Conservation (phyloP, 2,888 invertebrate species). For the Archips crataeganus region DNA sequence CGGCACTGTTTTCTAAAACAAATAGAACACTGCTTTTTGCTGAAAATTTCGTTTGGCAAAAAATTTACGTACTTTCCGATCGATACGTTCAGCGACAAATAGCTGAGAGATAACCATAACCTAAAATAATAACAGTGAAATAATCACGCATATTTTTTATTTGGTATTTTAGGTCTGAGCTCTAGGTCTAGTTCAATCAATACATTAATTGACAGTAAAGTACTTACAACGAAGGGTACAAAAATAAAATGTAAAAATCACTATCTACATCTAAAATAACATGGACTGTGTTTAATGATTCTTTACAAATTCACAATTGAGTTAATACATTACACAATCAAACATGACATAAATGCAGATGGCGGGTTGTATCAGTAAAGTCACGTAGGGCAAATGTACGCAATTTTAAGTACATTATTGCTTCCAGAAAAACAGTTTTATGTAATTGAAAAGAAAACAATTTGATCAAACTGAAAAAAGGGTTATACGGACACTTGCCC, state of each 20-base stretch:
- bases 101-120: not conserved
- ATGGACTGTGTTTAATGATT: constrained; percentile 45
- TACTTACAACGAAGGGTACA: constrained; percentile 74
- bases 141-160: constrained; percentile 81
- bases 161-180: constrained; percentile 47
- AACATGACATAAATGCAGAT: constrained; percentile 1
- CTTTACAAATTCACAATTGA: constrained; percentile 21
- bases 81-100: not conserved
- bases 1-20: too few relatives aligned
- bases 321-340: not conserved
- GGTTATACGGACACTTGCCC: too few relatives aligned
- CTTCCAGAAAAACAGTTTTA: too few relatives aligned
- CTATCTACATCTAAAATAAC: constrained; percentile 56
- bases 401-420: too few relatives aligned
- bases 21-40: too few relatives aligned
- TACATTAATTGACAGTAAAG: constrained; percentile 82
- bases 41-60: too few relatives aligned
- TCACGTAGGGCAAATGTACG: too few relatives aligned
- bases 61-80: too few relatives aligned
- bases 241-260: constrained; percentile 79
- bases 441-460: too few relatives aligned
- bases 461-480: too few relatives aligned
- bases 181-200: constrained; percentile 58
- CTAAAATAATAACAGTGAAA: constrained; percentile 48
- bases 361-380: too few relatives aligned